Evolutionary conservation across 2,797 vertebrate species (phyloP).

Genomic region (Esox masquinongy): DNA sequence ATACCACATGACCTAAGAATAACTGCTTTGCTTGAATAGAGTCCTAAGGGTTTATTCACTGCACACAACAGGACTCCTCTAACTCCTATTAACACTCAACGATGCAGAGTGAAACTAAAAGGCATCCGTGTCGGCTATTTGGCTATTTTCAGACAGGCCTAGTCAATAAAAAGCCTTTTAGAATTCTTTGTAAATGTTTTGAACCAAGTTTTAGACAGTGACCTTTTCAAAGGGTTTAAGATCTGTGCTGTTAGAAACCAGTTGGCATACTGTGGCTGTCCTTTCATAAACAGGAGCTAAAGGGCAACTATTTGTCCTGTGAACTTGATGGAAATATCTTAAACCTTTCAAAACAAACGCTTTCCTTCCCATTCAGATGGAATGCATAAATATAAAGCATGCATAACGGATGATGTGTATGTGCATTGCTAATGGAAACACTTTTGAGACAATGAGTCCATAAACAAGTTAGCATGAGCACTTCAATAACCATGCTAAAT

Average conservation of each 20-base stretch:
- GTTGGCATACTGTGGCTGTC: slow-evolving; percentile 37
- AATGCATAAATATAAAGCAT: not conserved
- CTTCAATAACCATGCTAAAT: slow-evolving; percentile 4
- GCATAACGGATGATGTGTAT: not conserved
- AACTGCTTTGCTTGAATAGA: too few species aligned
- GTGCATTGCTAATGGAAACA: not conserved
- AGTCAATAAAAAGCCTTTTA: not conserved
- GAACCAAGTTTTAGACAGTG: slow-evolving; percentile 40
- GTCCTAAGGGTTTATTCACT: not conserved
- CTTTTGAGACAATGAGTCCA: not conserved
- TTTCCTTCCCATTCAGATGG: not conserved
- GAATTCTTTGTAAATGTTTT: slow-evolving; percentile 16
- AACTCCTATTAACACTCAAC: not conserved
- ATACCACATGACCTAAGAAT: too few species aligned
- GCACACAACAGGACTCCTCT: not conserved
- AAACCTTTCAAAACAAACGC: not conserved
- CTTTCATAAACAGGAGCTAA: slow-evolving; percentile 51
- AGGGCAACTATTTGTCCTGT: slow-evolving; percentile 48
- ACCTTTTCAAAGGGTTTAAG: slow-evolving; percentile 54
- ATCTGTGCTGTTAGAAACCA: slow-evolving; percentile 34
- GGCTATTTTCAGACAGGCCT: not conserved
- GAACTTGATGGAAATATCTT: slow-evolving; percentile 22
- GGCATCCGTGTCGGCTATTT: not conserved
- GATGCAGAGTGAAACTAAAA: not conserved
- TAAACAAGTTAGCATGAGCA: slow-evolving; percentile 9